Base-by-base conservation (phyloP, 2,888 invertebrate genomes). In the Polydrusus cervinus region DNA sequence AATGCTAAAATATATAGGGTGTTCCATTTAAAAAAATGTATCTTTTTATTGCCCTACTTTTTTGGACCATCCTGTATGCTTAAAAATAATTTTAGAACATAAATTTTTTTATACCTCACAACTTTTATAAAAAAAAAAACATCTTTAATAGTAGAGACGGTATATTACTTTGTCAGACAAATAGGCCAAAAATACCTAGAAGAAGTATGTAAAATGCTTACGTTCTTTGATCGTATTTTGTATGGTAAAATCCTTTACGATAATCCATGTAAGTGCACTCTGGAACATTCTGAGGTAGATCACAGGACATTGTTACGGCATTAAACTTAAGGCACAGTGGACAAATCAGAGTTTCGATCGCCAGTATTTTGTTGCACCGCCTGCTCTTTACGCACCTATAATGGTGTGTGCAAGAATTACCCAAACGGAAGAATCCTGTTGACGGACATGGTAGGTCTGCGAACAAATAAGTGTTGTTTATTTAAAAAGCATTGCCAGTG, bases 301-400 rank as follows among this genome's bases (percentile, higher is more conserved):
- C 84, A 64, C 85, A 85, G 5, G 57, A 71, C 45, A 73, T 76
- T 9, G 70, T 65, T 43, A 75, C 49, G 7, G 79, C 79, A 65
- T 85, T 85, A 53, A 84, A 84, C 77, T 85, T 81, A 10, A 82
- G 78, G 71, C 85, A 85, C 16, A 77, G 74, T 9, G 81, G 81
- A 77, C 85, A 85, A 49, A 74, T 73, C 3, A 78, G 16, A 14
- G 79, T 73, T 53, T 70, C 65, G 13, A 79, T 69, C 13, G 73
- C 62, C 16, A 81, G 38, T 7, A 78, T 43, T 67, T 76, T 74
- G 20, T 71, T 51, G 57, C 80, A 79, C 16, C 67, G 16, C 34
- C 71, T 57, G 30, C 78, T 79, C 53, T 76, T 78, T 11, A 71
- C 60, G 74, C 84, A 84, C 43, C 79, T 67, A 68, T 83, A 81